Base-by-base conservation (phyloP, 2,888 invertebrate species). In the Argyresthia albistria region DNA sequence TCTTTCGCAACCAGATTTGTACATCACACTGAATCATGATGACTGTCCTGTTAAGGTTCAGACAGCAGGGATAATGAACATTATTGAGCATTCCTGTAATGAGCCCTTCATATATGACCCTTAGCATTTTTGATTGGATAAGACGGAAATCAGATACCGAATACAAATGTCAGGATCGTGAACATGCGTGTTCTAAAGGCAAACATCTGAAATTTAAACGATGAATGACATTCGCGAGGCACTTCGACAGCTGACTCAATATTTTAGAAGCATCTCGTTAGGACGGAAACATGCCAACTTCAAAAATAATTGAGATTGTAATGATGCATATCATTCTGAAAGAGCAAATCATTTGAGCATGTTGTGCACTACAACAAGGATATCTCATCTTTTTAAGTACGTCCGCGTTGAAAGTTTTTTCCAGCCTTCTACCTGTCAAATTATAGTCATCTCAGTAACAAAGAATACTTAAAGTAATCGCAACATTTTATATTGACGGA, bases 261-360 rank as follows among this genome's bases (percentile, higher is more conserved):
- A 47, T 25, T 47, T 47, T 10, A 45, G 45, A 45, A 47, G 45
- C n/a, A 45, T 14, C 45, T 15, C 14, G 11, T 47, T 12, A 47
- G 25, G 35, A 47, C 12, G 12, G 47, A 35, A 47, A 35, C 35
- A 35, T 35, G 47, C 35, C 16, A 47, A 10, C 8, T 25, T 6
- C 25, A 25, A 25, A 25, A 25, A 25, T 25, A 25, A 25, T 6
- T 25, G 25, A 25, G 35, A 47, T 16, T 47, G 47, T 46, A 50
- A 58, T 52, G 54, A 43, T 53, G 61, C 62, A 47, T 52, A 54
- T 60, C 61, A 60, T 59, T 51, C 50, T 25, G 25, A 25, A 25
- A 25, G 25, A 25, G 25, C 25, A 25, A 25, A 25, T 25, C 25
- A 25, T 25, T 25, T 25, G 3, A 25, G 25, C 25, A 25, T 25